Evolutionary conservation across 2,113 vertebrate species (phyloP), one percentile per base, ranked within the genome.

Genomic region (Tringa solitaria): DNA sequence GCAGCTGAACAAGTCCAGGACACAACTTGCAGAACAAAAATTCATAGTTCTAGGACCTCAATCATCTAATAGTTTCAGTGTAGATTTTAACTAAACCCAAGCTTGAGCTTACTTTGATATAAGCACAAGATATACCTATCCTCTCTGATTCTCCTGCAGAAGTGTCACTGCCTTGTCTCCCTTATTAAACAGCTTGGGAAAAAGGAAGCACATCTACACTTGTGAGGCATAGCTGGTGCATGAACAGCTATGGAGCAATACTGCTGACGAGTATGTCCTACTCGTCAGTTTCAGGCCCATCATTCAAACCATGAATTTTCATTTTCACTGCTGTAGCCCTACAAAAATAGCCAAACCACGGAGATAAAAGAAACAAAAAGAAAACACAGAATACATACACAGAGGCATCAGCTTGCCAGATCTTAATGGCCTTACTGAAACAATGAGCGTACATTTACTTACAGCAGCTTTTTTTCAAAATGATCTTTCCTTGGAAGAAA

Each of bases 191-290:
- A 41, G 35, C 12, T 33, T 80, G 32, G 21, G 56, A 63, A 90
- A 22, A 5, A 22, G 27, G 15, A 90, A 74, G 41, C 8, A 19
- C 18, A 61, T 45, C 53, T 19, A 17, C 30, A 14, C 10, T 50
- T 77, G 12, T 8, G 14, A 59, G 16, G 64, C 10, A 5, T 33
- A 43, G 39, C 37, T 81, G 46, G 17, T 16, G 28, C 1, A 1
- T 23, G 22, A 91, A 72, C 18, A 75, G 4, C 43, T 56, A 11
- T 0, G 1, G 30, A 82, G 32, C 1, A 0, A 69, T 14, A 56
- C 4, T 19, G 41, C 63, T 61, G 56, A 80, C 2, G 1, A 12
- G 18, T 57, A 79, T 39, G 60, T 72, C 61, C 43, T 87, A n/a
- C 51, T 78, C 56, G 37, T 35, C 69, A 76, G 41, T 39, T 79